Percentiles rank a stretch among this genome's conserved stretches.
Evolutionary conservation across 1,140 invertebrate species (phyloP).

Genomic region (Carposina sasakii): DNA sequence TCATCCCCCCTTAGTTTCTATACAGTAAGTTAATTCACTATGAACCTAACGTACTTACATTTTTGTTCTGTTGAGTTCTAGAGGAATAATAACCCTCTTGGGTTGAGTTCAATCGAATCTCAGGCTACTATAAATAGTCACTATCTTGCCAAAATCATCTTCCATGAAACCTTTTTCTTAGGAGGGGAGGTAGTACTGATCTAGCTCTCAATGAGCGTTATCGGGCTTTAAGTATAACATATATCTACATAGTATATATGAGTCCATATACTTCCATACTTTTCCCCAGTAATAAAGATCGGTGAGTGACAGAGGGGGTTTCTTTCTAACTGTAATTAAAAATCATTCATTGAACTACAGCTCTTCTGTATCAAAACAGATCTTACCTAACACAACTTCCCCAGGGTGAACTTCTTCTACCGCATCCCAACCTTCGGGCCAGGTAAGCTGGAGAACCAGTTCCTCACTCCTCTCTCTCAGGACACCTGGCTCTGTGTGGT

Average conservation of each 20-base stretch:
- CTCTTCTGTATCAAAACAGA: neutral
- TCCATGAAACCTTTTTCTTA: too few relatives aligned
- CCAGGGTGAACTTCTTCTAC: conserved; percentile 34
- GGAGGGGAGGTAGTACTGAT: too few relatives aligned
- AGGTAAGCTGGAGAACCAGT: conserved; percentile 57
- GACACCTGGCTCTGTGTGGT: conserved; percentile 37
- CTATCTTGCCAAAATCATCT: too few relatives aligned
- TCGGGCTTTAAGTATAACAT: too few relatives aligned
- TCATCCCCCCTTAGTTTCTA: conserved; percentile 28
- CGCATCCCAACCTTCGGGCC: conserved; percentile 44
- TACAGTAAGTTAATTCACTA: conserved; percentile 38
- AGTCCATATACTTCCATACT: too few relatives aligned
- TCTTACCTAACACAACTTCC: neutral
- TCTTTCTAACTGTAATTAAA: too few relatives aligned
- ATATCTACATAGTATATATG: too few relatives aligned
- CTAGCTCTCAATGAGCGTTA: too few relatives aligned
- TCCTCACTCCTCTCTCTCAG: conserved; percentile 37
- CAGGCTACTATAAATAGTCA: too few relatives aligned
- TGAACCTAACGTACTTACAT: neutral
- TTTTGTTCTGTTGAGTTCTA: neutral
- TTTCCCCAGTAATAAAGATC: too few relatives aligned
- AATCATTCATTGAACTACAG: neutral
- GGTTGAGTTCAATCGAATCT: neutral
- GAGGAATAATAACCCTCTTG: neutral
- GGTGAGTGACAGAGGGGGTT: too few relatives aligned